phyloP scores from a whole-genome alignment of 2,797 vertebrate species.

The Hydrophis major region DNA sequence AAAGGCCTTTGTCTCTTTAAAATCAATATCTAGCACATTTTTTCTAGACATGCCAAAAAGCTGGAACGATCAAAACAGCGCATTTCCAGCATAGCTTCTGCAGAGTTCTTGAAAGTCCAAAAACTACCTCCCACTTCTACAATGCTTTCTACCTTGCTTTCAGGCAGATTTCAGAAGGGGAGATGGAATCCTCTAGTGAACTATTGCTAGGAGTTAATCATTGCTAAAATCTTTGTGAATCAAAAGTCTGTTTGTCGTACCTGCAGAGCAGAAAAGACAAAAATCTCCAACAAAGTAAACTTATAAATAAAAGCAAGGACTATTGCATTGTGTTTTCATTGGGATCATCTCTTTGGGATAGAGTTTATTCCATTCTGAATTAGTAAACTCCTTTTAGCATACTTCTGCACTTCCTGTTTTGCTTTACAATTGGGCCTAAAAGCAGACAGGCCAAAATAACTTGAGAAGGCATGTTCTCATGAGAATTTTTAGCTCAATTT shows the following conservation, averaged over 20 bases:
- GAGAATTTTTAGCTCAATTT: conserved; percentile 23
- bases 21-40: background rate
- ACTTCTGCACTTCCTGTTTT: conserved; percentile 45
- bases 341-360: conserved; percentile 2
- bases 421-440: conserved; percentile 31
- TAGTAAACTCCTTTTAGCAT: conserved; percentile 18
- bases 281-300: background rate
- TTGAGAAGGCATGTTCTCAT: conserved; percentile 26
- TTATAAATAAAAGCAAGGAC: conserved; percentile 8
- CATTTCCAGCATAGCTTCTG: background rate
- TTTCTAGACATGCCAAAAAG: background rate
- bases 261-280: background rate
- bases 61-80: background rate
- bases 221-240: background rate
- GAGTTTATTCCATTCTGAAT: conserved; percentile 25
- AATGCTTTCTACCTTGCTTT: background rate
- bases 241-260: background rate
- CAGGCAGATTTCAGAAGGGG: background rate
- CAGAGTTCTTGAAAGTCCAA: background rate
- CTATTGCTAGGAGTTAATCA: background rate
- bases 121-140: background rate
- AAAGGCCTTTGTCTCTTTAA: background rate
- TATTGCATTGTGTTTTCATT: background rate
- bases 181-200: background rate
- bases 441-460: conserved; percentile 48